A percentile compares a stretch with the other conserved stretches of the same genome.
These are phyloP conservation scores for Temnothorax rugatulus DNA, from an alignment of 2,888 invertebrate species.

Conservation along the genomic window DNA sequence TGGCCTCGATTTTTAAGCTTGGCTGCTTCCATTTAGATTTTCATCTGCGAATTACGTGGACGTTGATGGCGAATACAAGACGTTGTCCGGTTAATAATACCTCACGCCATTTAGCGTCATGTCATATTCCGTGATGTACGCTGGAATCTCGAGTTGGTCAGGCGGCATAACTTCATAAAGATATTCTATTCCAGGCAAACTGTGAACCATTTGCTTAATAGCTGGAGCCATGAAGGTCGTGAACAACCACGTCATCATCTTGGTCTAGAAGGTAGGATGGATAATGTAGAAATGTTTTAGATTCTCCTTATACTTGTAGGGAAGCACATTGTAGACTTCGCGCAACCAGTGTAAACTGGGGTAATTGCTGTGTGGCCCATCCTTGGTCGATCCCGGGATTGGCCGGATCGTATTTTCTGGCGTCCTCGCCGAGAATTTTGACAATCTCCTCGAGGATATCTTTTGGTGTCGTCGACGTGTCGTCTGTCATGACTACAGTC, in stretches of 20 bases:
- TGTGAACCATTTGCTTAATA: slow-evolving; percentile 97
- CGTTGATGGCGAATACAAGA: slow-evolving; percentile 75
- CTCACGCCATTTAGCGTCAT: slow-evolving; percentile 97
- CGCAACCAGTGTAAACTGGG: slow-evolving; percentile 97
- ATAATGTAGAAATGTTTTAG: slow-evolving; percentile 98
- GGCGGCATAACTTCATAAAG: slow-evolving; percentile 96
- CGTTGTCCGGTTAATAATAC: slow-evolving; percentile 92
- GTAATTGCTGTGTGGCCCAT: too few species aligned
- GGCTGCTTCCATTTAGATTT: slow-evolving; percentile 66
- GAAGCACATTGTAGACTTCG: slow-evolving; percentile 97
- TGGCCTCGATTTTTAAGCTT: slow-evolving; percentile 70
- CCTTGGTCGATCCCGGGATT: too few species aligned
- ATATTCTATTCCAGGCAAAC: slow-evolving; percentile 96
- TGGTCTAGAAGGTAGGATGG: slow-evolving; percentile 99
- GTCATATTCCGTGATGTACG: slow-evolving; percentile 98
- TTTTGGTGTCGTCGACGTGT: too few species aligned
- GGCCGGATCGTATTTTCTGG: too few species aligned
- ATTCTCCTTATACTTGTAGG: slow-evolving; percentile 99
- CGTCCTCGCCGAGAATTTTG: too few species aligned
- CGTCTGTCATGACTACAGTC: too few species aligned
- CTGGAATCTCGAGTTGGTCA: slow-evolving; percentile 97
- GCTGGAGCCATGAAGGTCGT: slow-evolving; percentile 99
- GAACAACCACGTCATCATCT: slow-evolving; percentile 99
- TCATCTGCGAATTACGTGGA: slow-evolving; percentile 83
- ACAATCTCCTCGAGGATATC: too few species aligned